Evolutionary conservation across 2,888 invertebrate species (phyloP).

Genomic region (Thelaira solivaga): DNA sequence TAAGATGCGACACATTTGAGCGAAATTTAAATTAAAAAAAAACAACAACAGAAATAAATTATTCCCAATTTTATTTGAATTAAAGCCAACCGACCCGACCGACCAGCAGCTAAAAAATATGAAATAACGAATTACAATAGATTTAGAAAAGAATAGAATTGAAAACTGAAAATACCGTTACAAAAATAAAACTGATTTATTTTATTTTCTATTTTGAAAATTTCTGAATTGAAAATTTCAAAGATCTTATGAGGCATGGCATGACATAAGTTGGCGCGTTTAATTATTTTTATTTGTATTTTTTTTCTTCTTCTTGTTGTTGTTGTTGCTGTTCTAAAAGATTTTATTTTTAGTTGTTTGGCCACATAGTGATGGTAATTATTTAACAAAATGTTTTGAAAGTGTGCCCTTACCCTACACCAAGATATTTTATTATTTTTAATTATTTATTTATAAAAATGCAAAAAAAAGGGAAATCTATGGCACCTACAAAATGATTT

Average conservation of each 20-base stretch:
- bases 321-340: background rate
- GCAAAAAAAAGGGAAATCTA: too few species aligned
- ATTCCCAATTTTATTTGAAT: slow-evolving; percentile 28
- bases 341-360: slow-evolving; percentile 14
- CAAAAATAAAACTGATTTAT: slow-evolving; percentile 29
- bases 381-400: slow-evolving; percentile 8
- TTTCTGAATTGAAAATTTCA: slow-evolving; percentile 39
- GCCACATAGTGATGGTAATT: slow-evolving; percentile 27
- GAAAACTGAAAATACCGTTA: background rate
- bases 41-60: slow-evolving; percentile 24
- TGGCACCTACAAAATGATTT: background rate
- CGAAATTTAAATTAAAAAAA: background rate
- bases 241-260: slow-evolving; percentile 56
- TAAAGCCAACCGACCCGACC: background rate
- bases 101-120: background rate
- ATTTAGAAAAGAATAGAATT: slow-evolving; percentile 30
- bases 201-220: slow-evolving; percentile 35
- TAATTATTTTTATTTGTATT: slow-evolving; percentile 23
- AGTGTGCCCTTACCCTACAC: background rate
- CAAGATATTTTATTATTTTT: background rate
- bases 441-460: too few species aligned
- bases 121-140: slow-evolving; percentile 1
- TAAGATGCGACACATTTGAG: too few species aligned
- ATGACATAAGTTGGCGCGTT: slow-evolving; percentile 56
- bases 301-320: background rate